Conservation (phyloP, 2,113 vertebrate genomes). For the Progne subis region DNA sequence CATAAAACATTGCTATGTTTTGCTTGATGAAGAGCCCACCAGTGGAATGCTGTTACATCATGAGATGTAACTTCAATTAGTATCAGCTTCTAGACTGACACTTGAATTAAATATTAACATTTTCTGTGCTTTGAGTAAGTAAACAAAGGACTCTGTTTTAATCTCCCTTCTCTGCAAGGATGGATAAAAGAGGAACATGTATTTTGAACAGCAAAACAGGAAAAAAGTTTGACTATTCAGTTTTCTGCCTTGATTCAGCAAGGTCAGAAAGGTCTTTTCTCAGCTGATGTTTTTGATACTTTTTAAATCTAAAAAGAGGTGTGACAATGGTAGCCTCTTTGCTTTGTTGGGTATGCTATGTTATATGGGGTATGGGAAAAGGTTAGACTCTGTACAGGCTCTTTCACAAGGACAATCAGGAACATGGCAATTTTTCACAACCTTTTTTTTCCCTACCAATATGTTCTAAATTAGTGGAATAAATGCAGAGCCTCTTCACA, state of each 20-base stretch:
- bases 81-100: slow-evolving; percentile 33
- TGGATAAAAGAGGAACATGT: not conserved
- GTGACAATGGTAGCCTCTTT: not conserved
- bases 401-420: not conserved
- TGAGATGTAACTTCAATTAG: slow-evolving; percentile 32
- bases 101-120: slow-evolving; percentile 61
- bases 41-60: slow-evolving; percentile 55
- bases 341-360: not conserved
- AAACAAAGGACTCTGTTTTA: slow-evolving; percentile 29
- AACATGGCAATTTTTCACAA: not conserved
- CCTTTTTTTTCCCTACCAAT: not conserved
- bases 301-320: not conserved
- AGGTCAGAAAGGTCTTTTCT: not conserved
- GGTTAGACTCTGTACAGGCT: not conserved
- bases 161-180: not conserved
- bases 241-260: not conserved
- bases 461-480: not conserved
- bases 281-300: not conserved
- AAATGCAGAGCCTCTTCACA: not conserved
- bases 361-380: not conserved
- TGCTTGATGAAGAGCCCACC: not conserved
- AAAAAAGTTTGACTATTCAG: not conserved
- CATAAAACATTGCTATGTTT: slow-evolving; percentile 12
- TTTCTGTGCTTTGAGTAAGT: slow-evolving; percentile 21
- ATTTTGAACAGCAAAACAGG: not conserved